Evolutionary conservation across 2,888 invertebrate genomes (phyloP).

Genomic region (Metopia argyrocephala): DNA sequence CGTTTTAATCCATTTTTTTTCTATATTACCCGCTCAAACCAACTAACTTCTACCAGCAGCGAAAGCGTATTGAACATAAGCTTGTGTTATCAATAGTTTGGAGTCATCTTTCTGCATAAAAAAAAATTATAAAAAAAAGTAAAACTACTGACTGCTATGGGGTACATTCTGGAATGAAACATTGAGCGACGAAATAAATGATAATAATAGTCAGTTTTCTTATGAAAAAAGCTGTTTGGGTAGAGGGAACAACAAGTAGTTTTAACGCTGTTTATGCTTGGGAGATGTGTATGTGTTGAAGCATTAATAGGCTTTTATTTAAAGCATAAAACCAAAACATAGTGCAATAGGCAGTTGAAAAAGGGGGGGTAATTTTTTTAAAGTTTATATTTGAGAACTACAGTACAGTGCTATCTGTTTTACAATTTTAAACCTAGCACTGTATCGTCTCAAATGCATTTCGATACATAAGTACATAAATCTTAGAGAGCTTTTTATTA

Average conservation of each 20-base stretch:
- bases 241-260: neutral
- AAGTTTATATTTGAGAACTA: too few relatives aligned
- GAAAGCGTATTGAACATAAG: constrained; percentile 66
- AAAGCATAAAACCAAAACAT: constrained; percentile 7
- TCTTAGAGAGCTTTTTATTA: too few relatives aligned
- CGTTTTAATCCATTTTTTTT: constrained; percentile 8
- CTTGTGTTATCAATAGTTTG: constrained; percentile 64
- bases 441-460: too few relatives aligned
- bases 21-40: constrained; percentile 49
- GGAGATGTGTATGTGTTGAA: constrained; percentile 4
- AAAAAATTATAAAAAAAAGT: neutral
- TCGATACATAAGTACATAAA: too few relatives aligned
- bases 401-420: too few relatives aligned
- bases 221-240: neutral
- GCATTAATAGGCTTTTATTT: neutral
- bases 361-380: neutral
- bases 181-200: neutral
- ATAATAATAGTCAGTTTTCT: constrained; percentile 12
- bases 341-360: constrained; percentile 4
- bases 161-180: constrained; percentile 48
- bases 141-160: constrained; percentile 19
- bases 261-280: neutral
- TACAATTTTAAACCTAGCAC: too few relatives aligned
- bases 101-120: constrained; percentile 62
- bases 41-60: constrained; percentile 61